Conservation (phyloP, 1,140 invertebrate genomes). For the Berghia stephanieae region DNA sequence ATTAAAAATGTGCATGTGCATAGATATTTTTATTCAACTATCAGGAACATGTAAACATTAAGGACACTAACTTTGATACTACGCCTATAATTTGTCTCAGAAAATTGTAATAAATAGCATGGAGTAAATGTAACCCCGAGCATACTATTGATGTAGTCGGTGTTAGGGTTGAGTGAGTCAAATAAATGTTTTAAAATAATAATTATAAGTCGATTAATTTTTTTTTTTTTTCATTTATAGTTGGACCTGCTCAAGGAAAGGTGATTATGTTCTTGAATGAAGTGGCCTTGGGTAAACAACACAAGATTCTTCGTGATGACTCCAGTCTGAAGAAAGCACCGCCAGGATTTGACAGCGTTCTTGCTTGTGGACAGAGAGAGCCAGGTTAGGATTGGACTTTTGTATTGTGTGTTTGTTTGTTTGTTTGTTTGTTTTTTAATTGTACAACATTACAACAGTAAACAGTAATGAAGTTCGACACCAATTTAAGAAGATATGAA, state of each 20-base stretch:
- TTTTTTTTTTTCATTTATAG: constrained; percentile 33
- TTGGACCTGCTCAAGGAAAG: constrained; percentile 46
- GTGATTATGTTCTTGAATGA: constrained; percentile 69
- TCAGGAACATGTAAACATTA: no score
- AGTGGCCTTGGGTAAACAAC: constrained; percentile 67
- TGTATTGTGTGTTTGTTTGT: neutral
- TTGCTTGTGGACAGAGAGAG: constrained; percentile 66
- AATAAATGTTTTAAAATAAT: neutral
- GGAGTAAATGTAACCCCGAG: no score
- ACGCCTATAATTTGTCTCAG: no score
- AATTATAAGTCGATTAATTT: neutral
- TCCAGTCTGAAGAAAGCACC: constrained; percentile 59
- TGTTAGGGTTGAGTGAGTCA: neutral
- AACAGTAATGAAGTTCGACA: no score
- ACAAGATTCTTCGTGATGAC: constrained; percentile 62
- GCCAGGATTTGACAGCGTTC: constrained; percentile 65
- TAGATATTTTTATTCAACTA: no score
- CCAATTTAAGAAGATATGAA: neutral
- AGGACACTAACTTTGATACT: no score
- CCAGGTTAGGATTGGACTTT: constrained; percentile 59
- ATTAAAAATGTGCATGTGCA: no score
- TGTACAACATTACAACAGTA: no score
- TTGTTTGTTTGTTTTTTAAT: neutral
- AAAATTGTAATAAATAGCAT: no score
- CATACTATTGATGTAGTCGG: no score